A percentile compares a stretch with the other conserved stretches of the same genome.
phyloP scores from a whole-genome alignment of 2,888 invertebrate species.

The Keiferia lycopersicella region DNA sequence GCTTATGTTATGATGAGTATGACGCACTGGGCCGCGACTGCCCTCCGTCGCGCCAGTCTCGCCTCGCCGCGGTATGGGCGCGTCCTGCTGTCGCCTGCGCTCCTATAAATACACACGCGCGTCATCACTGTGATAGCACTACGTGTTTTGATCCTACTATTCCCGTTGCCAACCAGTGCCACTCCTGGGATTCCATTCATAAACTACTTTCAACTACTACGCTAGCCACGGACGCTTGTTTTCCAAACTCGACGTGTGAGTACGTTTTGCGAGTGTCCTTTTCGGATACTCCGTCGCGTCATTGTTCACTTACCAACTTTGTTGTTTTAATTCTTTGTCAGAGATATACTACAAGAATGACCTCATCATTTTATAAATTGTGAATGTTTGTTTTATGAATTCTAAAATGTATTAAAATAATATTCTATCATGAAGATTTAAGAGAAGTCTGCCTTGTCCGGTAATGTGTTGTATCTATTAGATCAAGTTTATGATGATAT shows the following conservation, averaged over 20 bases:
- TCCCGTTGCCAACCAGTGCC: neutral
- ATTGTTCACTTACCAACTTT: slow-evolving; percentile 3
- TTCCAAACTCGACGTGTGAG: neutral
- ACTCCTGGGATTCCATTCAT: slow-evolving; percentile 24
- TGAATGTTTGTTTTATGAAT: neutral
- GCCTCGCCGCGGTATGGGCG: slow-evolving; percentile 63
- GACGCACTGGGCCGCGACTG: slow-evolving; percentile 61
- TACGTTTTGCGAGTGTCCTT: neutral
- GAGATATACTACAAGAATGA: neutral
- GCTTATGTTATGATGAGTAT: slow-evolving; percentile 60
- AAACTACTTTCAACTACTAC: slow-evolving; percentile 13
- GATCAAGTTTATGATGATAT: neutral
- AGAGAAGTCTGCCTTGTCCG: neutral
- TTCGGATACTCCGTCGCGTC: slow-evolving; percentile 18
- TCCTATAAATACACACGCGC: slow-evolving; percentile 72
- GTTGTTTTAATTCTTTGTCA: neutral
- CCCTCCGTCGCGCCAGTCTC: slow-evolving; percentile 62
- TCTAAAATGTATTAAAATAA: neutral
- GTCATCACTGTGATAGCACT: slow-evolving; percentile 49
- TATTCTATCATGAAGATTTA: neutral
- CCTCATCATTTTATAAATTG: neutral
- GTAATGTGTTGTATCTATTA: neutral
- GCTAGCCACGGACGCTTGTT: neutral
- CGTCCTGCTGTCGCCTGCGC: slow-evolving; percentile 73
- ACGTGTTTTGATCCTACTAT: slow-evolving; percentile 17